phyloP scores from a whole-genome alignment of 1,140 invertebrate genomes.

The Popillia japonica region DNA sequence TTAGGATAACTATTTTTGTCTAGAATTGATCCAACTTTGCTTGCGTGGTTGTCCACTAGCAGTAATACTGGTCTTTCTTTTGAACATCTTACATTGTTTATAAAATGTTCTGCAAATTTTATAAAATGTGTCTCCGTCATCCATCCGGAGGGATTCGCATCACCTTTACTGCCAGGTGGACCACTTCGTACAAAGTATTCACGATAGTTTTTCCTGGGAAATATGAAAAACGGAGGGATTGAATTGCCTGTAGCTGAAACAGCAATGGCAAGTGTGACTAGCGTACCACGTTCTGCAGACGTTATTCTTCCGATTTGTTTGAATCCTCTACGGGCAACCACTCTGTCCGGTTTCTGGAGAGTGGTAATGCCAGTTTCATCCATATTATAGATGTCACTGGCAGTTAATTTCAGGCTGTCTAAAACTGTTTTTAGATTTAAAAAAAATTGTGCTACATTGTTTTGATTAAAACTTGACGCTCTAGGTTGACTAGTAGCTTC shows the following conservation, averaged over 20 bases:
- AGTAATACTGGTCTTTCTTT: conserved; percentile 52
- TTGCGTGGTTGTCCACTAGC: conserved; percentile 56
- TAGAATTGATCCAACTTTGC: too few relatives aligned
- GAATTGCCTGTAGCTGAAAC: conserved; percentile 46
- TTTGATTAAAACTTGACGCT: too few relatives aligned
- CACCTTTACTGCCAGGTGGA: conserved; percentile 26
- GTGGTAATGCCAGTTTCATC: conserved; percentile 62
- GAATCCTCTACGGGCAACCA: conserved; percentile 35
- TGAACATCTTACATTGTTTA: conserved; percentile 43
- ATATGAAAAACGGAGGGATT: conserved; percentile 55
- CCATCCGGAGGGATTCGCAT: conserved; percentile 43
- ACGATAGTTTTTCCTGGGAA: conserved; percentile 34
- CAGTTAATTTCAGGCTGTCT: too few relatives aligned
- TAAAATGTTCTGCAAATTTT: too few relatives aligned
- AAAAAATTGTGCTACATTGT: too few relatives aligned
- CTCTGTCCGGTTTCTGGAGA: conserved; percentile 57
- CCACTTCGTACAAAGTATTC: conserved; percentile 33
- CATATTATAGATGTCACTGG: conserved; percentile 58
- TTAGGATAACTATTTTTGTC: too few relatives aligned
- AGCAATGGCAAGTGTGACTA: background rate
- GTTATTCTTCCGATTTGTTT: too few relatives aligned
- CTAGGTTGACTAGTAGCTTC: too few relatives aligned
- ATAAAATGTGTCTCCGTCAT: conserved; percentile 30
- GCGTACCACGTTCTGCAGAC: too few relatives aligned
- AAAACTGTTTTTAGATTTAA: too few relatives aligned